Conservation (phyloP, 1,140 invertebrate genomes). For the Chlorops oryzae region DNA sequence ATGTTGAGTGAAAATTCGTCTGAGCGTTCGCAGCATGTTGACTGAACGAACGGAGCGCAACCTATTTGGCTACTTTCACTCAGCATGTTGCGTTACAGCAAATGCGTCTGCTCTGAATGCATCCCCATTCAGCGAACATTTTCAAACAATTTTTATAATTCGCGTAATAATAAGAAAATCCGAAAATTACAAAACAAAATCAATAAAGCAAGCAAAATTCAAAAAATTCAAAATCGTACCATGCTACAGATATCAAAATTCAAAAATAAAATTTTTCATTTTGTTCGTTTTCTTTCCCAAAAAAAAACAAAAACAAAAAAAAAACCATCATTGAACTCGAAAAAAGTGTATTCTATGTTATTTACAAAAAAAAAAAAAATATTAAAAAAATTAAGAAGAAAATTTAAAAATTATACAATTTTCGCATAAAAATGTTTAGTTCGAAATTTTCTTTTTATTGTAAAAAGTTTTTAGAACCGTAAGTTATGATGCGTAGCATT, state of each 20-base stretch:
- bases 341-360: slow-evolving; percentile 27
- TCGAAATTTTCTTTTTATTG: slow-evolving; percentile 27
- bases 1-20: too few species aligned
- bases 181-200: background rate
- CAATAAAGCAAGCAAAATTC: slow-evolving; percentile 20
- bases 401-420: slow-evolving; percentile 7
- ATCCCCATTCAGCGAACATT: too few species aligned
- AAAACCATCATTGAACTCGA: slow-evolving; percentile 14
- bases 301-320: slow-evolving; percentile 8
- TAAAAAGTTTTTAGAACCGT: background rate
- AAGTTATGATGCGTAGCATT: slow-evolving; percentile 1
- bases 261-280: slow-evolving; percentile 6
- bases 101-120: too few species aligned
- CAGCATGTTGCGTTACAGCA: too few species aligned
- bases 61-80: too few species aligned
- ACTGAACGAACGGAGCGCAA: too few species aligned
- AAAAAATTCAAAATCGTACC: slow-evolving; percentile 17
- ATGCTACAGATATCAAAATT: slow-evolving; percentile 8
- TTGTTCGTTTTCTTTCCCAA: background rate
- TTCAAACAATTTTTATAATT: too few species aligned
- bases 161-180: background rate
- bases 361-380: slow-evolving; percentile 8
- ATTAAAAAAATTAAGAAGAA: slow-evolving; percentile 5
- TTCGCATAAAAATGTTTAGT: slow-evolving; percentile 24
- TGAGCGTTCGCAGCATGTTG: too few species aligned